Percentiles rank a stretch among this genome's conserved stretches.
These are phyloP conservation scores for Trichogramma evanescens DNA, from an alignment of 2,888 invertebrate genomes.

Conservation along the genomic window DNA sequence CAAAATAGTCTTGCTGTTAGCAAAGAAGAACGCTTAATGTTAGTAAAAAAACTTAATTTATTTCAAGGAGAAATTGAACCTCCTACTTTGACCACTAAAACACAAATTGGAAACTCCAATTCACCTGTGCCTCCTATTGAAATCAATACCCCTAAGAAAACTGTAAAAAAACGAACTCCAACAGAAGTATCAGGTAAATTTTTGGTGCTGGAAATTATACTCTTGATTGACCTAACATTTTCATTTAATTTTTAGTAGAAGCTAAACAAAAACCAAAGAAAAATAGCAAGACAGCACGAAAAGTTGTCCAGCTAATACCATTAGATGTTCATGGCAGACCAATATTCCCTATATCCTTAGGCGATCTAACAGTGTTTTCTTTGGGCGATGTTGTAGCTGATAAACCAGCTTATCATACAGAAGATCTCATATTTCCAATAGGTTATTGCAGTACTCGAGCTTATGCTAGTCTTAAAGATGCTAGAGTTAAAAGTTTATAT, in stretches of 20 bases:
- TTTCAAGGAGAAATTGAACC: slow-evolving; percentile 47
- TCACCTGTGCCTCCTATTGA: slow-evolving; percentile 30
- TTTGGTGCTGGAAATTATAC: not conserved
- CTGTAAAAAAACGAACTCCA: slow-evolving; percentile 34
- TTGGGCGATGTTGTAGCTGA: slow-evolving; percentile 69
- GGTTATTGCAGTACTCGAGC: slow-evolving; percentile 71
- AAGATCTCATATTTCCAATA: slow-evolving; percentile 68
- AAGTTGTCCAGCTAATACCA: slow-evolving; percentile 57
- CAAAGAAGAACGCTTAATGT: slow-evolving; percentile 76
- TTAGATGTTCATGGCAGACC: slow-evolving; percentile 62
- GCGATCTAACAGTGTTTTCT: slow-evolving; percentile 65
- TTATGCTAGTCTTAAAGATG: slow-evolving; percentile 66
- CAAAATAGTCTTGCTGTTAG: slow-evolving; percentile 74
- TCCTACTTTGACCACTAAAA: slow-evolving; percentile 27
- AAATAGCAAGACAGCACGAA: slow-evolving; percentile 38
- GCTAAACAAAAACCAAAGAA: slow-evolving; percentile 33
- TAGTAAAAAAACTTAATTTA: slow-evolving; percentile 69
- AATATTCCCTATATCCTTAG: slow-evolving; percentile 65
- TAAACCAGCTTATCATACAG: slow-evolving; percentile 61
- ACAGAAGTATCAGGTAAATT: slow-evolving; percentile 32
- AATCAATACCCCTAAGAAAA: slow-evolving; percentile 35
- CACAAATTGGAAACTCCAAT: slow-evolving; percentile 33
- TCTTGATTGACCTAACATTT: not conserved
- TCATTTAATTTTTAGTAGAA: slow-evolving; percentile 23
- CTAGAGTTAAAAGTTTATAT: slow-evolving; percentile 64